phyloP scores from a whole-genome alignment of 2,888 invertebrate species.

The Gymnoscelis rufifasciata region DNA sequence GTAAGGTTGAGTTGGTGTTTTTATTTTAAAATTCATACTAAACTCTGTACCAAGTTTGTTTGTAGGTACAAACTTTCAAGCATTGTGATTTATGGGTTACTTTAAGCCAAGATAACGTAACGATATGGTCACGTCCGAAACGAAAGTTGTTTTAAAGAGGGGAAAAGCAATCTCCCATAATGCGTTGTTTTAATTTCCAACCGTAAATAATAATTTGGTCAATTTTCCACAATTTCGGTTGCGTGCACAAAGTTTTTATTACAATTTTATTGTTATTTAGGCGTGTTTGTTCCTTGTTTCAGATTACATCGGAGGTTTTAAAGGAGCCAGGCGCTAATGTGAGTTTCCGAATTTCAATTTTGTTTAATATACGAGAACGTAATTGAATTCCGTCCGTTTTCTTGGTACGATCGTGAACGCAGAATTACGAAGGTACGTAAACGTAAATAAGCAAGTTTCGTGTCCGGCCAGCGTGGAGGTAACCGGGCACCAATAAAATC shows the following conservation, averaged over 20 bases:
- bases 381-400: conserved; percentile 58
- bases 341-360: conserved; percentile 70
- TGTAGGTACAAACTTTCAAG: conserved; percentile 16
- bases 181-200: conserved; percentile 71
- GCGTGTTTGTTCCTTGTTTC: conserved; percentile 79
- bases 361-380: conserved; percentile 59
- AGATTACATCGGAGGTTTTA: conserved; percentile 76
- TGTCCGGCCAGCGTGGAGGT: conserved; percentile 41
- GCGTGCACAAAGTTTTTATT: conserved; percentile 78
- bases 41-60: too few relatives aligned
- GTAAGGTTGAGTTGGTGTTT: too few relatives aligned
- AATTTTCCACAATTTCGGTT: conserved; percentile 76
- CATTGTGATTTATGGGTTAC: conserved; percentile 28
- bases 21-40: too few relatives aligned
- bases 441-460: conserved; percentile 57
- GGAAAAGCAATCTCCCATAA: conserved; percentile 68
- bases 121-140: conserved; percentile 45
- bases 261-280: conserved; percentile 79
- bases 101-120: conserved; percentile 30
- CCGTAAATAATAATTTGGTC: conserved; percentile 79
- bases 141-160: conserved; percentile 56
- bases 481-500: conserved; percentile 44
- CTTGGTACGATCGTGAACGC: conserved; percentile 27
- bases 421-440: conserved; percentile 36
- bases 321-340: conserved; percentile 75